Evolutionary conservation across 2,888 invertebrate species (phyloP).

Genomic region (Andrena minutula): DNA sequence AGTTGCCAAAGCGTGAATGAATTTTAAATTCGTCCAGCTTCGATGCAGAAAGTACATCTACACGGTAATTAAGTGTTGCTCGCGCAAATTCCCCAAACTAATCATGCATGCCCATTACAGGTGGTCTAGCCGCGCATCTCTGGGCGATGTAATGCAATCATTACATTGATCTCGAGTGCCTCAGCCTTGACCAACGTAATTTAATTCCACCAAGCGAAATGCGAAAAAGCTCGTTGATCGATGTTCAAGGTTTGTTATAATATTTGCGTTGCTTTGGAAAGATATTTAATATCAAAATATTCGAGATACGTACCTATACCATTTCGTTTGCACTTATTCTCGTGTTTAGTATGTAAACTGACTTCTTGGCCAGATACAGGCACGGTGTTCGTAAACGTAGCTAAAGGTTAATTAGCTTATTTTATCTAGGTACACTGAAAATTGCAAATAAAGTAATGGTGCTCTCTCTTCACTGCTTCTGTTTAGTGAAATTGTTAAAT

Average conservation of each 20-base stretch:
- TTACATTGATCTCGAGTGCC: slow-evolving; percentile 25
- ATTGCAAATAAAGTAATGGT: no score
- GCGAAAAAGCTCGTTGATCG: neutral
- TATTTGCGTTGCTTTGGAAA: neutral
- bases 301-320: no score
- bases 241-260: neutral
- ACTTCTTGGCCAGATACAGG: no score
- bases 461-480: no score
- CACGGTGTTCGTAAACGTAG: no score
- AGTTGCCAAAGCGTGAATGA: slow-evolving; percentile 5
- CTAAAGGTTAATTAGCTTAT: no score
- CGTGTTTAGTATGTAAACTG: no score
- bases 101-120: slow-evolving; percentile 41
- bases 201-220: neutral
- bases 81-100: slow-evolving; percentile 40
- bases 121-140: neutral
- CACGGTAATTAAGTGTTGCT: slow-evolving; percentile 33
- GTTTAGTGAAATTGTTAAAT: no score
- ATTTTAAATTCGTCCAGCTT: slow-evolving; percentile 29
- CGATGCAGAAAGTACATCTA: neutral
- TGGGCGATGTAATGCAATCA: slow-evolving; percentile 34
- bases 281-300: no score
- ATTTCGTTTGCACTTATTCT: no score
- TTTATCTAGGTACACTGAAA: no score
- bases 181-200: slow-evolving; percentile 23